Evolutionary conservation across 2,888 invertebrate genomes (phyloP), one percentile per base, ranked within the genome.

Genomic region (Plagiodera versicolora): DNA sequence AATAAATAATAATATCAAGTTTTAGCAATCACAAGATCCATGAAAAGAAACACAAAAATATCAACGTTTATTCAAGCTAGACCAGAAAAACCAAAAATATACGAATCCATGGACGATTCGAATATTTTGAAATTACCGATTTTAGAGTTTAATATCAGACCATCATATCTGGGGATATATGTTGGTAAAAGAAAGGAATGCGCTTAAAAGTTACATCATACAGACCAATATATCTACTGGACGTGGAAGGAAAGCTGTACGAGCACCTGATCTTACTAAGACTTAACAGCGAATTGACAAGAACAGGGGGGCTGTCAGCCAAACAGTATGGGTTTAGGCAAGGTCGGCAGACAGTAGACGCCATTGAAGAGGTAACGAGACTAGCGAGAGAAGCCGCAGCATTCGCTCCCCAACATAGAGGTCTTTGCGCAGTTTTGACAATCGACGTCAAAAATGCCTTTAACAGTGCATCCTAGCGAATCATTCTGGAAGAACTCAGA

Each of bases 401-500:
- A 3, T 18, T 8, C 17, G 16, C 47, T 17, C 10, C 6, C n/a
- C 19, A 17, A 20, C 47, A 20, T 20, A 6, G 47, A 2, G 1
- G 20, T n/a, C 35, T 56, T 1, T 18, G 35, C 16, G 56, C 53
- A 9, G 49, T 35, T 9, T 47, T 56, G 24, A 47, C 48, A 8
- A 10, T 56, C 2, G 56, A 48, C 20, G 47, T 48, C 0, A 56
- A 16, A 47, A 56, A 48, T 28, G 56, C 56, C n/a, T 56, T 56
- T 16, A 56, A 56, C 47, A 48, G 19, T 14, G 47, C 46, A 51
- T 20, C 45, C 2, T 64, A 48, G 60, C 17, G 52, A 10, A 20
- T 2, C 5, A 60, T 62, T 11, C 48, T 62, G 3, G 48, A 56
- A 2, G 47, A 58, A 18, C 14, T 64, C 16, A 50, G 24, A 30